phyloP scores from a whole-genome alignment of 1,140 invertebrate species.

The Macrosteles quadrilineatus region DNA sequence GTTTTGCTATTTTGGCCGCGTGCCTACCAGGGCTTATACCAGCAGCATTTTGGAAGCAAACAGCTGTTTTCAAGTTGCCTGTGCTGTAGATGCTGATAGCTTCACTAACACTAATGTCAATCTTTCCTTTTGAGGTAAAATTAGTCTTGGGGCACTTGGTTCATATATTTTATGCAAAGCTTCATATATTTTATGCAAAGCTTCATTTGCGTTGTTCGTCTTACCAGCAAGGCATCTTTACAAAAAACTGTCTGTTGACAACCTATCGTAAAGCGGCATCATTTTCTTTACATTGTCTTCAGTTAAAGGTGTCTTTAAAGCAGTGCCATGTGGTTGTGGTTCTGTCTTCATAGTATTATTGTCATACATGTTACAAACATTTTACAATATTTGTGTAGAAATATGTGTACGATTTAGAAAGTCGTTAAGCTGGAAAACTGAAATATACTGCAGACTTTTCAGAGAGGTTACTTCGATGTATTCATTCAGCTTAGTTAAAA shows the following conservation, averaged over 20 bases:
- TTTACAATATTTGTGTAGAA: too few relatives aligned
- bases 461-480: too few relatives aligned
- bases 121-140: conserved; percentile 7
- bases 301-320: conserved; percentile 2
- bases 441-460: too few relatives aligned
- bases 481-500: too few relatives aligned
- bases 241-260: background rate
- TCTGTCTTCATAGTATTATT: conserved; percentile 1
- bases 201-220: conserved; percentile 11
- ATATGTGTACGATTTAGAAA: too few relatives aligned
- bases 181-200: too few relatives aligned
- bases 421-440: too few relatives aligned
- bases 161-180: conserved; percentile 11
- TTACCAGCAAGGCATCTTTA: conserved; percentile 12
- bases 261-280: conserved; percentile 6
- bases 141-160: conserved; percentile 4
- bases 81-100: conserved; percentile 12
- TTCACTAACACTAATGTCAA: background rate
- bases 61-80: background rate
- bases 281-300: conserved; percentile 20
- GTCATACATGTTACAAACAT: too few relatives aligned
- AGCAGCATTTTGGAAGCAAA: conserved; percentile 12
- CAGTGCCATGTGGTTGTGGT: conserved; percentile 1
- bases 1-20: conserved; percentile 13
- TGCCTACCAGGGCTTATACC: background rate